A percentile compares a stretch with the other conserved stretches of the same genome.
Conservation (phyloP, 2,888 invertebrate genomes). For the Pachycephus smyrnensis region DNA sequence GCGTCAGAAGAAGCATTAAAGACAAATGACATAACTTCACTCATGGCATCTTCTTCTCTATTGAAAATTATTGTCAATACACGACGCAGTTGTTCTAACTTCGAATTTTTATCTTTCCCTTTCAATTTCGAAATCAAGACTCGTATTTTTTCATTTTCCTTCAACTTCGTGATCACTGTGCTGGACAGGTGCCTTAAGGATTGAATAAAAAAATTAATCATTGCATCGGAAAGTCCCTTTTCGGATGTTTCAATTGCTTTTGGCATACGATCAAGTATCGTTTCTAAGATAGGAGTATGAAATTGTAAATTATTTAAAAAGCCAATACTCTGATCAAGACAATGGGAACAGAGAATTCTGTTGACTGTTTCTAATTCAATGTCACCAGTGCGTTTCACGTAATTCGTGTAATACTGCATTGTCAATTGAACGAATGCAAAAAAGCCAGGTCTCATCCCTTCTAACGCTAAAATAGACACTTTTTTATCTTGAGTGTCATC, state of each 20-base stretch:
- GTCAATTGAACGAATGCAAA: slow-evolving; percentile 45
- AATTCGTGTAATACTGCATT: slow-evolving; percentile 32
- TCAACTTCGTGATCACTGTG: neutral
- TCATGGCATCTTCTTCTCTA: neutral
- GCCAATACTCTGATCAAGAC: slow-evolving; percentile 27
- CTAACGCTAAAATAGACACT: slow-evolving; percentile 10
- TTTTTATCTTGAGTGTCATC: slow-evolving; percentile 4
- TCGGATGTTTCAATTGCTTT: neutral
- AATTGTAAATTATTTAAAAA: slow-evolving; percentile 31
- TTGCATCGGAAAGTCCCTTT: slow-evolving; percentile 10
- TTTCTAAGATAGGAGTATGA: slow-evolving; percentile 24
- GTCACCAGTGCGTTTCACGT: slow-evolving; percentile 24
- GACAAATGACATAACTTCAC: slow-evolving; percentile 2
- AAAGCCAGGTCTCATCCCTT: slow-evolving; percentile 46
- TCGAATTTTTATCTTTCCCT: neutral
- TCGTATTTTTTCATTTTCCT: neutral
- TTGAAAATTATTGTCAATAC: neutral
- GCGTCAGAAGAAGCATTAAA: slow-evolving; percentile 24
- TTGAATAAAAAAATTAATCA: slow-evolving; percentile 14
- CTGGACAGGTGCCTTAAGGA: slow-evolving; percentile 7
- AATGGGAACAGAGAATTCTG: slow-evolving; percentile 31
- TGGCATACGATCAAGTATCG: slow-evolving; percentile 24
- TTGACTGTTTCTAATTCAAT: slow-evolving; percentile 16
- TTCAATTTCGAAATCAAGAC: neutral
- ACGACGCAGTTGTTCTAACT: slow-evolving; percentile 10